Evolutionary conservation across 2,888 invertebrate species (phyloP).

Genomic region (Lasioglossum villosulum): DNA sequence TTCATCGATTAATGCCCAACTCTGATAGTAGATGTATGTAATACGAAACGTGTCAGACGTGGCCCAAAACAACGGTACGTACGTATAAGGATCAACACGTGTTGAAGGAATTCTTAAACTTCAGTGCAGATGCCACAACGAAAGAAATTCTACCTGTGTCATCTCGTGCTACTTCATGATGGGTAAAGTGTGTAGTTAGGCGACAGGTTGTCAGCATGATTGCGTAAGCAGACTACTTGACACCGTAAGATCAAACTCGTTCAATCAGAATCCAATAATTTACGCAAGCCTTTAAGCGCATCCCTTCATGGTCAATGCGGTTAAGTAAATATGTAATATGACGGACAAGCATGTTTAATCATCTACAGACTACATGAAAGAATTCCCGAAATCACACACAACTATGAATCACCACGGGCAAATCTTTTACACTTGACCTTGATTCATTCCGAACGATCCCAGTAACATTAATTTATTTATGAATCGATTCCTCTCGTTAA

Average conservation of each 20-base stretch:
- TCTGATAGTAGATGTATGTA: not conserved
- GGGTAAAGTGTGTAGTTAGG: not conserved
- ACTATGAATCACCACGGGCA: not conserved
- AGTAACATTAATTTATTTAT: not conserved
- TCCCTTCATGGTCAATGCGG: not conserved
- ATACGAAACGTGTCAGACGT: not conserved
- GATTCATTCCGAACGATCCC: not conserved
- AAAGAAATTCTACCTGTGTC: not conserved
- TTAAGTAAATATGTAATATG: not conserved
- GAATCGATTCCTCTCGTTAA: not conserved
- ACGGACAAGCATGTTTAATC: not conserved
- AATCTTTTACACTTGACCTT: constrained; percentile 4
- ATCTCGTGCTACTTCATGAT: not conserved
- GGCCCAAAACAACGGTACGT: not conserved
- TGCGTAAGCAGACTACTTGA: constrained; percentile 3
- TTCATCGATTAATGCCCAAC: too few relatives aligned
- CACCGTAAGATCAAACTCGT: not conserved
- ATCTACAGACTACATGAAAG: not conserved
- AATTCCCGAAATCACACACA: not conserved
- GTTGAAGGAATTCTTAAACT: not conserved
- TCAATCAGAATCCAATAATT: not conserved
- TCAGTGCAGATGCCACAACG: not conserved
- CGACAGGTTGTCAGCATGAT: not conserved
- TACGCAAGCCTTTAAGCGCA: not conserved
- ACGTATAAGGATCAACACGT: not conserved